Percentiles rank a stretch among this genome's conserved stretches.
These are phyloP conservation scores for Ips nitidus DNA, from an alignment of 1,140 invertebrate genomes.

Conservation along the genomic window DNA sequence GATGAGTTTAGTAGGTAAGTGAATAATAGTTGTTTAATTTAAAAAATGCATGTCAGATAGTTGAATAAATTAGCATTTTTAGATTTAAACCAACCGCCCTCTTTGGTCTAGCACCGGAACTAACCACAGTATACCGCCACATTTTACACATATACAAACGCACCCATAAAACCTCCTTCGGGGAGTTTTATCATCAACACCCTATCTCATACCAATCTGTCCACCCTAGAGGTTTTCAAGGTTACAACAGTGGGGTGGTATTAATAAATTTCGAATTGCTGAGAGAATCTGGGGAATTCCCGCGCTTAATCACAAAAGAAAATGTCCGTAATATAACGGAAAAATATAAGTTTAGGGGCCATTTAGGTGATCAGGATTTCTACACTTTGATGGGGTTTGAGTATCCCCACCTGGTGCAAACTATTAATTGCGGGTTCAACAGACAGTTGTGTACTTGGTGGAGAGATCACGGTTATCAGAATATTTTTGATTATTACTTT, in stretches of 20 bases:
- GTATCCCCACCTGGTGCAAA: constrained; percentile 72
- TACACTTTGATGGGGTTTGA: constrained; percentile 75
- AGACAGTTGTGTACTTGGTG: constrained; percentile 85
- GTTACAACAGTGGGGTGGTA: constrained; percentile 81
- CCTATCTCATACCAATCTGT: constrained; percentile 26
- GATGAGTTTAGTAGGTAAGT: constrained; percentile 68
- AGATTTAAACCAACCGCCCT: constrained; percentile 59
- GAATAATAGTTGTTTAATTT: not conserved
- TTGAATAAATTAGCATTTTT: constrained; percentile 21
- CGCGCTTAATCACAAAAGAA: constrained; percentile 53
- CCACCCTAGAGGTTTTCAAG: constrained; percentile 65
- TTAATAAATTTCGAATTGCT: constrained; percentile 73
- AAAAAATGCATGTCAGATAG: too few relatives aligned
- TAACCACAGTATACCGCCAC: constrained; percentile 81
- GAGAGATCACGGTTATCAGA: constrained; percentile 74
- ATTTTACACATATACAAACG: constrained; percentile 66
- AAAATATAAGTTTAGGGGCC: constrained; percentile 74
- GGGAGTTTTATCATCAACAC: constrained; percentile 46
- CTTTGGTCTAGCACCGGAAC: constrained; percentile 76
- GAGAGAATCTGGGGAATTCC: constrained; percentile 58
- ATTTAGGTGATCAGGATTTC: constrained; percentile 87
- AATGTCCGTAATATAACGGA: constrained; percentile 62
- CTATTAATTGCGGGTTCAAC: constrained; percentile 81
- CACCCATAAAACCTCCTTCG: constrained; percentile 48
- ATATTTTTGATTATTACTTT: constrained; percentile 77